Conservation (phyloP, 53 echinoderm and acorn worm genomes). For the Zoroaster sp. region DNA sequence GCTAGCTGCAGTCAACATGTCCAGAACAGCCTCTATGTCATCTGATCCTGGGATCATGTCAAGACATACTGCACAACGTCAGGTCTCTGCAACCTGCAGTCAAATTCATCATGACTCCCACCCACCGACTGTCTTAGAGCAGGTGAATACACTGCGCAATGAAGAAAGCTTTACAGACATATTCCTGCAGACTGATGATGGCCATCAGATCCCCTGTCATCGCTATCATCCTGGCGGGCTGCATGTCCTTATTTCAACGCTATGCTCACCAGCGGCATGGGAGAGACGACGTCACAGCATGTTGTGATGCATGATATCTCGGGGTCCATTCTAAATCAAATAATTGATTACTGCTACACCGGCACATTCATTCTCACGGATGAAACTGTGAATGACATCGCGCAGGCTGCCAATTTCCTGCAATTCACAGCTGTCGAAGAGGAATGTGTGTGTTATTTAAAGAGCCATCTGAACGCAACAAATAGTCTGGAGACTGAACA, state of each 20-base stretch:
- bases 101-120: not conserved
- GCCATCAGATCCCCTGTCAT: not conserved
- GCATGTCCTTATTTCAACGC: constrained; percentile 19
- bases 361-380: constrained; percentile 7
- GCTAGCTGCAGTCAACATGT: no score
- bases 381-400: not conserved
- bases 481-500: constrained; percentile 48
- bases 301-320: constrained; percentile 23
- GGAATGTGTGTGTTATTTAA: constrained; percentile 14
- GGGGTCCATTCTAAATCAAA: not conserved
- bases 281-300: not conserved
- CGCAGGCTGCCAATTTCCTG: constrained; percentile 35
- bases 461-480: not conserved
- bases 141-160: not conserved
- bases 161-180: constrained; percentile 2
- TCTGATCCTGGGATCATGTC: not conserved
- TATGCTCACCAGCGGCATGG: constrained; percentile 45
- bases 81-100: not conserved
- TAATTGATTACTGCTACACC: constrained; percentile 48
- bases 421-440: constrained; percentile 35
- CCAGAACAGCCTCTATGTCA: not conserved
- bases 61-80: not conserved
- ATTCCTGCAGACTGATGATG: constrained; percentile 20
- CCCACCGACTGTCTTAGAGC: not conserved
- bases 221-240: constrained; percentile 23